Percentiles rank a stretch among this genome's conserved stretches.
Conservation (phyloP, 1,140 invertebrate genomes). For the Chironomus tepperi region DNA sequence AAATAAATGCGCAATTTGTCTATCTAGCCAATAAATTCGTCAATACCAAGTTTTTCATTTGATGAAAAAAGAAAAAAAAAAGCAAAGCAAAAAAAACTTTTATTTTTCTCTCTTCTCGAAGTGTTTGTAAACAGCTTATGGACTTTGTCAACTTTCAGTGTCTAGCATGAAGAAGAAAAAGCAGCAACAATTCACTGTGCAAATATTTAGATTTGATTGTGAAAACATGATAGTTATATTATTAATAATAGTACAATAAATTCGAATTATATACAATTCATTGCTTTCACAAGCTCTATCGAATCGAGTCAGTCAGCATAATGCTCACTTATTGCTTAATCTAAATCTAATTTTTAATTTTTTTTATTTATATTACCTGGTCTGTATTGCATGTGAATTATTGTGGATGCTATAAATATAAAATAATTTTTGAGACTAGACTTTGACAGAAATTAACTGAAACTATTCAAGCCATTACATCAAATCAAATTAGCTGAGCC, state of each 20-base stretch:
- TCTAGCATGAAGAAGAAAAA: background rate
- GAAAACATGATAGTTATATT: background rate
- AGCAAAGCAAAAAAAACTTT: too few relatives aligned
- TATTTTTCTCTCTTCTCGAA: background rate
- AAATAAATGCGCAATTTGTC: too few relatives aligned
- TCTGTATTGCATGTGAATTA: too few relatives aligned
- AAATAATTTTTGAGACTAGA: too few relatives aligned
- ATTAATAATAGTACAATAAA: background rate
- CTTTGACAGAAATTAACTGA: background rate
- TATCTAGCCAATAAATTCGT: too few relatives aligned
- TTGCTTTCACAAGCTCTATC: background rate
- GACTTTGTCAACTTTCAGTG: background rate
- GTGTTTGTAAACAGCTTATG: slow-evolving; percentile 8
- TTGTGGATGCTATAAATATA: too few relatives aligned
- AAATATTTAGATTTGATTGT: slow-evolving; percentile 10
- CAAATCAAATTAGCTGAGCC: background rate
- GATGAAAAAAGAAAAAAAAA: too few relatives aligned
- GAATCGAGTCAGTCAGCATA: background rate
- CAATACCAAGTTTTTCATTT: too few relatives aligned
- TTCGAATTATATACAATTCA: background rate
- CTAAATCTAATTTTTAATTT: too few relatives aligned
- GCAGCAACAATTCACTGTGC: background rate
- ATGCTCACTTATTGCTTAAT: background rate
- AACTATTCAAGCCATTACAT: background rate
- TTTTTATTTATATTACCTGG: too few relatives aligned